Base-by-base conservation (phyloP, 2,797 vertebrate species). In the Schizopygopsis malacanthus region DNA sequence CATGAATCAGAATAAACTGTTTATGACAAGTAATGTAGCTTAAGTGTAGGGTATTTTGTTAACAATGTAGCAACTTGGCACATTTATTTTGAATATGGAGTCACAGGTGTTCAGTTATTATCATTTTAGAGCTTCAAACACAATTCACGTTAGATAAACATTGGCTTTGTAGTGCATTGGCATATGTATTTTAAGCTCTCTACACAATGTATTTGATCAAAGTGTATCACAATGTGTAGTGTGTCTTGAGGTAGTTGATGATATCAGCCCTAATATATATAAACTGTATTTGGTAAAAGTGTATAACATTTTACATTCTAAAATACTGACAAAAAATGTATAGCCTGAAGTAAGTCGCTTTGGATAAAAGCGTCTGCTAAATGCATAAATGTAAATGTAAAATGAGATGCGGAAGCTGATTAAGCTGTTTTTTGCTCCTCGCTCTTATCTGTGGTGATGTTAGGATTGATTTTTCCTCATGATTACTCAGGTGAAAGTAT, bases 391-490 rank as follows among this genome's bases (percentile, higher is more conserved):
- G 28, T 28, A 28, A 28, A 33, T 54, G 47, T 28, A 20, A 75
- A 75, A 52, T 8, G 43, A 84, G n/a, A 59, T 43, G 65, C 39
- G 37, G 52, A 47, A 83, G 43, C 50, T 76, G 22, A 56, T 85
- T 87, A 77, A 78, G 25, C 71, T 33, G n/a, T 18, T 61, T 20
- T 78, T 63, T 73, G 3, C 45, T 50, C 37, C n/a, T 89, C 73
- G 61, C 37, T 79, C 39, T 78, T 59, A 25, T 47, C 18, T 61
- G 20, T 69, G 54, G 56, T 75, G 80, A 67, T 85, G 25, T 78
- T 84, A 47, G 50, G 54, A 61, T 47, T 82, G 73, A 73, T 79
- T 75, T 54, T 86, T 50, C 15, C 56, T 69, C 39, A 4, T 81
- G 77, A 73, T 78, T 86, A 13, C 12, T 41, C 15, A 0, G 22